Evolutionary conservation across 2,888 invertebrate species (phyloP).

Genomic region (Zaprionus obscuricornis): DNA sequence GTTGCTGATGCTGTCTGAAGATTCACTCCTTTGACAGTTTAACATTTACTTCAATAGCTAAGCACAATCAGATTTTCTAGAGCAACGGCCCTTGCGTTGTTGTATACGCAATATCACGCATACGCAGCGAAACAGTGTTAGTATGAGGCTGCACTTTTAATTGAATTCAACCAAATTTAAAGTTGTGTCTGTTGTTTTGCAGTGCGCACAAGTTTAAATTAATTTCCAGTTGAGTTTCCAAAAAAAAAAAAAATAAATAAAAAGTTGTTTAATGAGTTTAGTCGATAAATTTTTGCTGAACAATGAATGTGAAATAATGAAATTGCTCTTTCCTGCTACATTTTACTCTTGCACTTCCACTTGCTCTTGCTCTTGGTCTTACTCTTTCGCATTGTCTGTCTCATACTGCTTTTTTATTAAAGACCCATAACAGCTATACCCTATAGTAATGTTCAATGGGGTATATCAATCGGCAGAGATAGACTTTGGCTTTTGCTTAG

Average conservation of each 20-base stretch:
- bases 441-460: neutral
- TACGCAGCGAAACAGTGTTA: slow-evolving; percentile 41
- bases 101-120: slow-evolving; percentile 73
- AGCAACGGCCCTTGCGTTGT: slow-evolving; percentile 34
- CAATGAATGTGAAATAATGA: slow-evolving; percentile 37
- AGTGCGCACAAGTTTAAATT: slow-evolving; percentile 57
- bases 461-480: neutral
- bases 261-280: slow-evolving; percentile 61
- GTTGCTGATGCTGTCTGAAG: slow-evolving; percentile 37
- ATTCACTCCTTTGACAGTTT: slow-evolving; percentile 45
- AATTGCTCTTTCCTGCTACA: too few relatives aligned
- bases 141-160: slow-evolving; percentile 67
- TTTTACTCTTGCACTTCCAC: too few relatives aligned
- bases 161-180: slow-evolving; percentile 68
- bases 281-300: slow-evolving; percentile 47
- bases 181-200: slow-evolving; percentile 44
- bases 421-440: slow-evolving; percentile 13
- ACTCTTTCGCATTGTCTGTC: too few relatives aligned
- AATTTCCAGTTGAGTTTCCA: slow-evolving; percentile 62
- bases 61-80: slow-evolving; percentile 39
- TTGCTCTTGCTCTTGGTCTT: neutral
- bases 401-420: neutral
- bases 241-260: slow-evolving; percentile 2
- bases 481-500: neutral
- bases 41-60: slow-evolving; percentile 9